Evolutionary conservation across 2,113 vertebrate genomes (phyloP).

Genomic region (Neotragus pygmaeus): DNA sequence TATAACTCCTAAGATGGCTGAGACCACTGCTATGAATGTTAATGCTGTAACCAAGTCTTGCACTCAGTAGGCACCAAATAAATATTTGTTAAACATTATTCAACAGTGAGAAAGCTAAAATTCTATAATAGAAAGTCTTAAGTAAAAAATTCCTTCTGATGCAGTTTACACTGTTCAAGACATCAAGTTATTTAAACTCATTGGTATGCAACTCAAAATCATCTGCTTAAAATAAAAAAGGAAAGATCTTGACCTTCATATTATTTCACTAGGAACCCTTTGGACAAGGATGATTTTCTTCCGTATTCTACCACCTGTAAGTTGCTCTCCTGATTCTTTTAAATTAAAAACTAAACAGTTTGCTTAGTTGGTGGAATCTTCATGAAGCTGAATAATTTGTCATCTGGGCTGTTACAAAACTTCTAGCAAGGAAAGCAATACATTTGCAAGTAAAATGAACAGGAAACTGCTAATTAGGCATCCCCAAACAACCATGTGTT

Average conservation of each 20-base stretch:
- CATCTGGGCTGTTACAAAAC: constrained; percentile 51
- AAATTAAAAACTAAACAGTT: constrained; percentile 48
- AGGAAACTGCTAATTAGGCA: constrained; percentile 66
- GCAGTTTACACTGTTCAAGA: neutral
- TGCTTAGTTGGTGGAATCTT: constrained; percentile 40
- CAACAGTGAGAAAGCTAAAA: neutral
- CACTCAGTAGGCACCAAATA: neutral
- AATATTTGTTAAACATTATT: neutral
- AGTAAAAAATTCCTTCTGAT: neutral
- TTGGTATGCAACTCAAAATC: neutral
- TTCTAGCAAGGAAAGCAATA: constrained; percentile 48
- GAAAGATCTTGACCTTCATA: neutral
- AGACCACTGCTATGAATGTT: neutral
- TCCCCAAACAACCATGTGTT: constrained; percentile 45
- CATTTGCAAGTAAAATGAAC: constrained; percentile 74
- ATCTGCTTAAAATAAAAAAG: neutral
- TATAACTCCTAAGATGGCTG: neutral
- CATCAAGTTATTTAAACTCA: neutral
- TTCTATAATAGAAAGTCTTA: neutral
- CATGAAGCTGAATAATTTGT: constrained; percentile 52
- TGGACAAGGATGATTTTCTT: neutral
- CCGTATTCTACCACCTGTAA: neutral
- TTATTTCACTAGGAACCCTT: neutral
- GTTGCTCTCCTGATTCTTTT: neutral
- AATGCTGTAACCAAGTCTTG: neutral